Evolutionary conservation across 2,113 vertebrate species (phyloP).

Genomic region (Clarias macrocephalus): DNA sequence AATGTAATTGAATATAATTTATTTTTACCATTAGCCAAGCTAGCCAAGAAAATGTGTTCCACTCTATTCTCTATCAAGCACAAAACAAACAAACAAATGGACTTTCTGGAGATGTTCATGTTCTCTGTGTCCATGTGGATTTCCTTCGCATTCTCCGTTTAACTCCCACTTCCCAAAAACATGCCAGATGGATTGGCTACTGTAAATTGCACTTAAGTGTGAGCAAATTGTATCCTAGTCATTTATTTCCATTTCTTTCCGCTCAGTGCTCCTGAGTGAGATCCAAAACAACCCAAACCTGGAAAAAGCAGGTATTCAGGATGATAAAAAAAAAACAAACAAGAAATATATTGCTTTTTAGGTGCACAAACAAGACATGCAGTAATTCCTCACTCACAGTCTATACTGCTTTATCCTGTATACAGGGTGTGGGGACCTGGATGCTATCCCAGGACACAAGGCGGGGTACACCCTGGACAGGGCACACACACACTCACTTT

Average conservation of each 20-base stretch:
- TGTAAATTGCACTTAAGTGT: neutral
- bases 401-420: too few relatives aligned
- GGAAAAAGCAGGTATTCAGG: neutral
- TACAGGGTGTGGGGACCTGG: too few relatives aligned
- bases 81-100: neutral
- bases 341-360: neutral
- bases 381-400: too few relatives aligned
- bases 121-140: neutral
- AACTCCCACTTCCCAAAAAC: neutral
- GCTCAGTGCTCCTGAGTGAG: too few relatives aligned
- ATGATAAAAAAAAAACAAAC: neutral
- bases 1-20: neutral
- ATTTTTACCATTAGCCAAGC: neutral
- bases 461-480: too few relatives aligned
- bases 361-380: neutral
- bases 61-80: neutral
- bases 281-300: neutral
- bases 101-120: neutral
- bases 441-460: too few relatives aligned
- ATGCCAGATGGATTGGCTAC: neutral
- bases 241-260: neutral
- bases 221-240: neutral
- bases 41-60: conserved; percentile 1
- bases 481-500: too few relatives aligned
- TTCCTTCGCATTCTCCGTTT: neutral